Evolutionary conservation across 1,140 invertebrate species (phyloP).

Genomic region (Drosophila willistoni): DNA sequence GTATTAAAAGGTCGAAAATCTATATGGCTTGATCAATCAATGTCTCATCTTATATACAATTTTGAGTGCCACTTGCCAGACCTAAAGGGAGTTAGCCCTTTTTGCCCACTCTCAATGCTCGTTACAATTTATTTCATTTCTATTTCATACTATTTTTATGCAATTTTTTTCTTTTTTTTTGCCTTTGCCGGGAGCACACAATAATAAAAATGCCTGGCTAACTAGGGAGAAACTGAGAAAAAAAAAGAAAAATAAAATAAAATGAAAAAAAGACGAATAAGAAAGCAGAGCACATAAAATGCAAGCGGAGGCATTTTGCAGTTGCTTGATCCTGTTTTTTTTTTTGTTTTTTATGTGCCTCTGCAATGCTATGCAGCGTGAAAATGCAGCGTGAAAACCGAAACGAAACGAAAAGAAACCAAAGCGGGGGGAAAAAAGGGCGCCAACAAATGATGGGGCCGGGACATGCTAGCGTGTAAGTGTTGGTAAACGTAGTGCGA

Average conservation of each 20-base stretch:
- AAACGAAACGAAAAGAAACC: constrained; percentile 41
- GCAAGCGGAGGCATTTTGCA: constrained; percentile 70
- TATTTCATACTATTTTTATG: constrained; percentile 70
- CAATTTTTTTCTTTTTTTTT: constrained; percentile 33
- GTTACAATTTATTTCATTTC: constrained; percentile 70
- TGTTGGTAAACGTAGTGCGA: constrained; percentile 77
- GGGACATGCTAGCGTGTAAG: constrained; percentile 58
- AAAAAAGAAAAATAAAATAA: constrained; percentile 37
- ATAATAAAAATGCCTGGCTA: constrained; percentile 65
- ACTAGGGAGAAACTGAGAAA: constrained; percentile 14
- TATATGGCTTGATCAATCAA: constrained; percentile 54
- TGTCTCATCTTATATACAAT: constrained; percentile 49
- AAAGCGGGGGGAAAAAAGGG: constrained; percentile 33
- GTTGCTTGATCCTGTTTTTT: constrained; percentile 29
- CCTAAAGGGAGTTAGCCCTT: not conserved
- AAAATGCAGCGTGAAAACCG: constrained; percentile 62
- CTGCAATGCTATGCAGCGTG: constrained; percentile 45
- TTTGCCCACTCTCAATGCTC: constrained; percentile 4
- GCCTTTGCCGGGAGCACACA: constrained; percentile 41
- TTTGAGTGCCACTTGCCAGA: constrained; percentile 52
- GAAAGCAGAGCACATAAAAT: constrained; percentile 61
- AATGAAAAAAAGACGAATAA: constrained; percentile 9
- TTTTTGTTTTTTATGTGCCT: constrained; percentile 12
- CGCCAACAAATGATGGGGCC: constrained; percentile 35
- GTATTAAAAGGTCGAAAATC: too few relatives aligned